These are phyloP conservation scores for Arrhopalites spinosus DNA, from an alignment of 2,888 invertebrate genomes.

Conservation along the genomic window DNA sequence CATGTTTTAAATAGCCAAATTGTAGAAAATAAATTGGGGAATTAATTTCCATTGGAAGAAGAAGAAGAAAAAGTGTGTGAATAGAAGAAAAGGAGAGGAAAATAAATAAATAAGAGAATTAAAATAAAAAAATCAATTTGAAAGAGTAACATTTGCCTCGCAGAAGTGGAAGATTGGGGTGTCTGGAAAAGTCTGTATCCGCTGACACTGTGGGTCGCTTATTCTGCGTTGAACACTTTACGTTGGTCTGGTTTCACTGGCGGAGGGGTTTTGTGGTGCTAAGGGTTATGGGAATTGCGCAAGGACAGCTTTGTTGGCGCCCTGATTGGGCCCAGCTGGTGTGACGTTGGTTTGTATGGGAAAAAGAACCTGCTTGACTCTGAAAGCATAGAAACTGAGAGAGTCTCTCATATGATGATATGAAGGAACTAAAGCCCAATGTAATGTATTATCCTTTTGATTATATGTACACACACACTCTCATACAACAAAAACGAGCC, in stretches of 20 bases:
- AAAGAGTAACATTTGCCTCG: conserved; percentile 43
- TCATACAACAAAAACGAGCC: neutral
- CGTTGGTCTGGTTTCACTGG: conserved; percentile 35
- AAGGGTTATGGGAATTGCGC: conserved; percentile 20
- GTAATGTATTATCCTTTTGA: neutral
- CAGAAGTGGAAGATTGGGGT: conserved; percentile 1
- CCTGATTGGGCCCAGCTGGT: conserved; percentile 33
- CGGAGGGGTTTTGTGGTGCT: conserved; percentile 35
- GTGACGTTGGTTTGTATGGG: conserved; percentile 33
- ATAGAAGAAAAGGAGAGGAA: no score
- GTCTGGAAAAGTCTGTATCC: conserved; percentile 44
- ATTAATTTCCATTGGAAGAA: no score
- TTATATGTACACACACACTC: neutral
- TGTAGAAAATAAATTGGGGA: no score
- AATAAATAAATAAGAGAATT: no score
- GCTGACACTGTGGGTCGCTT: conserved; percentile 51
- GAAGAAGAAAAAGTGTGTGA: no score
- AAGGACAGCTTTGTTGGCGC: neutral
- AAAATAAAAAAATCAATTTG: no score
- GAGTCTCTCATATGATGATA: no score
- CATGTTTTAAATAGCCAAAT: no score
- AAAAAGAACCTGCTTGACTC: conserved; percentile 32
- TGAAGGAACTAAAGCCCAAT: neutral
- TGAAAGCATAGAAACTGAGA: neutral
- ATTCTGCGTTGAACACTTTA: conserved; percentile 22